These are phyloP conservation scores for Sussaba pulchella DNA, from an alignment of 2,888 invertebrate species.

Conservation along the genomic window DNA sequence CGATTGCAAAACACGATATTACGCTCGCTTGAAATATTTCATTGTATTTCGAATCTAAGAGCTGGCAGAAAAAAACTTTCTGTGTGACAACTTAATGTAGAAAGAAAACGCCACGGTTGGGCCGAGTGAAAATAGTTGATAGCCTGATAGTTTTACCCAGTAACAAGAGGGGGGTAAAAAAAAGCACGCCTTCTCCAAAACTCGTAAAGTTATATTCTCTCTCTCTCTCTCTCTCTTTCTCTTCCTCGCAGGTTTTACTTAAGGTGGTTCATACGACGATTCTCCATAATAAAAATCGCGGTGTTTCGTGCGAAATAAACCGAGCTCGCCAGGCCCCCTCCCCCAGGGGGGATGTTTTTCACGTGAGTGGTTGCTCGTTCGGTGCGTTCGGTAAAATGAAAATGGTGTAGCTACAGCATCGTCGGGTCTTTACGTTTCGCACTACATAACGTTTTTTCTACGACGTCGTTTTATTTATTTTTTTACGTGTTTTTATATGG, in stretches of 20 bases:
- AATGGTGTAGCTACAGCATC: constrained; percentile 26
- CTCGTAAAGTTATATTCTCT: constrained; percentile 23
- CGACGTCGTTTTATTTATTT: neutral
- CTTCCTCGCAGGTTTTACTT: constrained; percentile 14
- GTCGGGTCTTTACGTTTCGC: constrained; percentile 5
- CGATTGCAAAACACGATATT: no score
- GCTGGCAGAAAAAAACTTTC: no score
- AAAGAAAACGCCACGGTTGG: neutral
- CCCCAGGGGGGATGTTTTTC: constrained; percentile 45
- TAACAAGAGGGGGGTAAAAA: neutral
- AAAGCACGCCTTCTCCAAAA: constrained; percentile 5
- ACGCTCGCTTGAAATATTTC: no score
- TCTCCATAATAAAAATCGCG: constrained; percentile 18
- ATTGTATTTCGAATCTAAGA: no score
- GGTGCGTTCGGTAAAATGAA: constrained; percentile 46
- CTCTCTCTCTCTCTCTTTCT: neutral
- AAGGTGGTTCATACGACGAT: constrained; percentile 27
- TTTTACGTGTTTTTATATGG: constrained; percentile 18
- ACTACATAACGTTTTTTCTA: neutral
- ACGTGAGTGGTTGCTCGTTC: constrained; percentile 31
- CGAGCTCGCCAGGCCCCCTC: constrained; percentile 43
- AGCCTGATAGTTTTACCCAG: constrained; percentile 1
- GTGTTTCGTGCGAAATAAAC: neutral
- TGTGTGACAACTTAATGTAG: no score
- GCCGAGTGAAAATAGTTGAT: constrained; percentile 5